phyloP scores from a whole-genome alignment of 2,888 invertebrate species.

The Formica aserva region DNA sequence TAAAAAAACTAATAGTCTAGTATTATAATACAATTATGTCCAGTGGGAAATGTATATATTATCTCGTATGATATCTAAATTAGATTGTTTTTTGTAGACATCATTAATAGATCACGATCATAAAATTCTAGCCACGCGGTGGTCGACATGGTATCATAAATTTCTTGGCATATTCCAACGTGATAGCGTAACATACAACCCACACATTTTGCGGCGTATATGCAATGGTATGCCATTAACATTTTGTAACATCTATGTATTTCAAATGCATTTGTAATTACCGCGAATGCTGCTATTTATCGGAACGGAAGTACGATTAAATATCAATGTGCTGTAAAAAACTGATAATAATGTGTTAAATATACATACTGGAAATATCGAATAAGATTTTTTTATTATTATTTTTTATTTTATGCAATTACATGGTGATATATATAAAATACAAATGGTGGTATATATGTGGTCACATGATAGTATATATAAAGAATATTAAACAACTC shows the following conservation, averaged over 20 bases:
- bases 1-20: not conserved
- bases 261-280: conserved; percentile 50
- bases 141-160: not conserved
- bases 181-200: not conserved
- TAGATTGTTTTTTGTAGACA: not conserved
- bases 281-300: conserved; percentile 30
- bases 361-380: conserved; percentile 29
- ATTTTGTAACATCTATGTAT: conserved; percentile 50
- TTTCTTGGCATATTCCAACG: not conserved
- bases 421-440: too few species aligned
- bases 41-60: not conserved
- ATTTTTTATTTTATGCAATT: not conserved
- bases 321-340: conserved; percentile 52
- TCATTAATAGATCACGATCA: not conserved
- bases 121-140: conserved; percentile 12
- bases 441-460: too few species aligned
- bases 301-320: conserved; percentile 37
- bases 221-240: not conserved
- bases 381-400: not conserved
- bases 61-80: not conserved
- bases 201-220: conserved; percentile 40
- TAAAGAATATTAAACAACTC: conserved; percentile 14
- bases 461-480: not conserved
- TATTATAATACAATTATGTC: not conserved
- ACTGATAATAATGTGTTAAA: conserved; percentile 43